Conservation (phyloP, 2,888 invertebrate genomes). For the Leptogaster cylindrica region DNA sequence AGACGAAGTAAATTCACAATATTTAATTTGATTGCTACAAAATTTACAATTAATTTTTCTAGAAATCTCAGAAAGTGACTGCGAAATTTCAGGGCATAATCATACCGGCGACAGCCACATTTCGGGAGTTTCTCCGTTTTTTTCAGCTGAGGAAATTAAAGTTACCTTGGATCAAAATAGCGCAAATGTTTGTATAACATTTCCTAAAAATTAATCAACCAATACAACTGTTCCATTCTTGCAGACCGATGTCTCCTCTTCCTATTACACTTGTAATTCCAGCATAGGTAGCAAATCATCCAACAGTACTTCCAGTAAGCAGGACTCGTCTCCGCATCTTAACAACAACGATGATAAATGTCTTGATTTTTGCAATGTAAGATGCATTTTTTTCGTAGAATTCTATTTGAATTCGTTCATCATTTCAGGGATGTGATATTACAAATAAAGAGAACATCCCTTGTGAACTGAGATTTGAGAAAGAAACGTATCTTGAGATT, state of each 20-base stretch:
- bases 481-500: slow-evolving; percentile 58
- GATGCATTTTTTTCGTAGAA: slow-evolving; percentile 49
- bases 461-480: slow-evolving; percentile 54
- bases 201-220: too few relatives aligned
- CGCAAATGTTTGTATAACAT: slow-evolving; percentile 17
- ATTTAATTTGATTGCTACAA: not conserved
- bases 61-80: slow-evolving; percentile 60
- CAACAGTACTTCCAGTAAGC: not conserved
- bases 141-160: slow-evolving; percentile 71
- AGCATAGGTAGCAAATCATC: slow-evolving; percentile 55
- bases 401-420: not conserved
- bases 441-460: slow-evolving; percentile 47
- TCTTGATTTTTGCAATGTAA: slow-evolving; percentile 52
- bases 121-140: slow-evolving; percentile 78
- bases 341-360: slow-evolving; percentile 48
- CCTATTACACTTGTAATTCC: slow-evolving; percentile 61
- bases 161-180: slow-evolving; percentile 48
- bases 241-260: slow-evolving; percentile 55
- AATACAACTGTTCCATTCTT: slow-evolving; percentile 5
- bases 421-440: slow-evolving; percentile 56
- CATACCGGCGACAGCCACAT: slow-evolving; percentile 64
- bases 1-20: slow-evolving; percentile 54
- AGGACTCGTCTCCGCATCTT: too few relatives aligned
- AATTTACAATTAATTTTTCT: slow-evolving; percentile 46
- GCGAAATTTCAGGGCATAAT: slow-evolving; percentile 55